Base-by-base conservation (phyloP, 2,797 vertebrate species). In the Nannoperca obscura region DNA sequence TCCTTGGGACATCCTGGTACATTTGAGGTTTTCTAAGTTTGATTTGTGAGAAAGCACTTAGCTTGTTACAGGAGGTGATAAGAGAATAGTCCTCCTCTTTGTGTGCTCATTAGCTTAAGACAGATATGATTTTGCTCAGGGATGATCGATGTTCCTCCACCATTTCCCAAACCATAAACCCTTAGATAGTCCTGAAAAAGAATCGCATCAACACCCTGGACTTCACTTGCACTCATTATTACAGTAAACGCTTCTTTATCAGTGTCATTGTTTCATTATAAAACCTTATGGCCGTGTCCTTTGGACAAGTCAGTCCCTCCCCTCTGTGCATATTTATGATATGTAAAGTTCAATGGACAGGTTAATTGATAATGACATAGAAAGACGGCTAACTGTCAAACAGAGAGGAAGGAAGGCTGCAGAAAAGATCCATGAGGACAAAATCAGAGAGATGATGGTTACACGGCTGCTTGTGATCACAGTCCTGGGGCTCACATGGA, bases 401-500 rank as follows among this genome's bases (percentile, higher is more conserved):
- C 52, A 44, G 70, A 63, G 22, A 50, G 40, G 40, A 54, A 59
- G 32, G 64, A 69, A 9, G 30, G n/a, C 66, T 68, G 57, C 17
- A 55, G 71, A 38, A 64, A 60, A 73, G 32, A 85, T 40, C 52
- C 12, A 40, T 0, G 7, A 74, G 53, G 50, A 83, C 42, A 44
- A 64, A 54, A 68, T 53, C 49, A 17, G 61, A 69, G 67, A 52
- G 44, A 90, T 47, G 76, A 93, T 88, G 83, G 32, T 89, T 75
- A 73, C 24, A 30, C 63, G 32, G 63, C 63, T 90, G 71, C 7
- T 88, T 72, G 15, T 91, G 65, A 24, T 91, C 61, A 58, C 83
- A 7, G 82, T 92, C 55, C 85, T 94, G 75, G 84, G 83, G 12
- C 62, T 90, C 47, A 54, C 72, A 17, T 86, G 88, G 80, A 86